Conservation (phyloP, 35 echinoderm and acorn worm genomes). For the Acanthaster planci region DNA sequence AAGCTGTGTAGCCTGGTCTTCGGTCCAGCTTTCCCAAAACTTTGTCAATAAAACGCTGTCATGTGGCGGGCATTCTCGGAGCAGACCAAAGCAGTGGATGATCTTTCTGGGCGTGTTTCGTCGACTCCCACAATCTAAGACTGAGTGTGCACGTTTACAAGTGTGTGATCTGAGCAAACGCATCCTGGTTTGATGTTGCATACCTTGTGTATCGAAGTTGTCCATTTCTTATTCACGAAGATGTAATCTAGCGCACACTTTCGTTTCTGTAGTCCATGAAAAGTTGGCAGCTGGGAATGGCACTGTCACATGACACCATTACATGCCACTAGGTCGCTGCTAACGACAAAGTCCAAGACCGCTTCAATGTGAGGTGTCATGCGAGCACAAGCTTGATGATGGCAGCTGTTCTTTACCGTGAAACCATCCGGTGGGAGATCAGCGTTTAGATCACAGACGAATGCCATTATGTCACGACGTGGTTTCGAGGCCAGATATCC, state of each 20-base stretch:
- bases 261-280: constrained; percentile 26
- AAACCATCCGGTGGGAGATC: constrained; percentile 26
- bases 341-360: constrained; percentile 25
- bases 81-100: constrained; percentile 17
- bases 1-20: no score
- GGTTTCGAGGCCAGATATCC: constrained; percentile 26
- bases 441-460: constrained; percentile 35
- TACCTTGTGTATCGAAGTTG: constrained; percentile 38
- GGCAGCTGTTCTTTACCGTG: constrained; percentile 26
- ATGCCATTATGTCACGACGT: constrained; percentile 11
- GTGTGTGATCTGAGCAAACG: constrained; percentile 37
- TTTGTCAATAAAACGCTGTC: background rate
- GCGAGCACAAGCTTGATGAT: constrained; percentile 9
- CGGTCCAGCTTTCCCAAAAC: no score
- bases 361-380: constrained; percentile 33
- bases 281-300: background rate
- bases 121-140: constrained; percentile 22
- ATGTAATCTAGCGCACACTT: constrained; percentile 43
- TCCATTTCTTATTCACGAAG: constrained; percentile 46
- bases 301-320: constrained; percentile 41
- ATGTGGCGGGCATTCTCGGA: background rate
- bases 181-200: constrained; percentile 28
- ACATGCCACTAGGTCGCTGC: constrained; percentile 34
- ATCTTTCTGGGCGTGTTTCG: constrained; percentile 30
- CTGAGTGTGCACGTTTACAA: constrained; percentile 37